Evolutionary conservation across 2,888 invertebrate species (phyloP).

Genomic region (Drosophila siamana): DNA sequence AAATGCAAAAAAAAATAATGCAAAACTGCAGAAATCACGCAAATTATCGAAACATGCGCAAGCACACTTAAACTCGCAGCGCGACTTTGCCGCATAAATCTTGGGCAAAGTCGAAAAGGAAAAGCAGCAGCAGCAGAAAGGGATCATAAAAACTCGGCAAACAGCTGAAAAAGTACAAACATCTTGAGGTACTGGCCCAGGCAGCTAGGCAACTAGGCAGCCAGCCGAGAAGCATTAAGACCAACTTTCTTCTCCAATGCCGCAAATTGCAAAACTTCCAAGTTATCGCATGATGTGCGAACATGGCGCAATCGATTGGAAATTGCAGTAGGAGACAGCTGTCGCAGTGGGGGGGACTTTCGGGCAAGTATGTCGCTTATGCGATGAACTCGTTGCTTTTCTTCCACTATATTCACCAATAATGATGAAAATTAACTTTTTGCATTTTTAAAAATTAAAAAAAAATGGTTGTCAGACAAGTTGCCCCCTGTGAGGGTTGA

Average conservation of each 20-base stretch:
- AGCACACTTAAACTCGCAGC: slow-evolving; percentile 70
- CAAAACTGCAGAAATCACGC: slow-evolving; percentile 78
- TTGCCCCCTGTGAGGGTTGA: slow-evolving; percentile 74
- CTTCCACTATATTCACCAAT: slow-evolving; percentile 13
- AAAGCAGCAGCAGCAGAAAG: slow-evolving; percentile 21
- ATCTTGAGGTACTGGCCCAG: slow-evolving; percentile 66
- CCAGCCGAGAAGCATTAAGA: slow-evolving; percentile 50
- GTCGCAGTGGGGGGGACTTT: slow-evolving; percentile 25
- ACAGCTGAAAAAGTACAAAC: slow-evolving; percentile 68
- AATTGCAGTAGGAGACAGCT: slow-evolving; percentile 62
- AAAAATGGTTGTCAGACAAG: slow-evolving; percentile 3
- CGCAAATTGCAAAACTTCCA: slow-evolving; percentile 80
- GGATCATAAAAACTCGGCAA: slow-evolving; percentile 27
- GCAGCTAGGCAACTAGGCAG: not conserved
- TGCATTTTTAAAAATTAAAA: slow-evolving; percentile 22
- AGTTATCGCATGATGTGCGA: slow-evolving; percentile 79
- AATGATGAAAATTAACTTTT: slow-evolving; percentile 5
- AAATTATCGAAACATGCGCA: slow-evolving; percentile 81
- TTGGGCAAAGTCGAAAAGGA: slow-evolving; percentile 62
- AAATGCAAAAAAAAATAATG: slow-evolving; percentile 24
- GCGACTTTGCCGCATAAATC: slow-evolving; percentile 79
- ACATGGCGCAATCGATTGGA: slow-evolving; percentile 81
- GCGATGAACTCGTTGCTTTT: slow-evolving; percentile 33
- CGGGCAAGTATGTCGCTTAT: not conserved
- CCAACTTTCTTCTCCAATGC: slow-evolving; percentile 77